phyloP scores from a whole-genome alignment of 2,113 vertebrate genomes.

The Hiodon tergisus region DNA sequence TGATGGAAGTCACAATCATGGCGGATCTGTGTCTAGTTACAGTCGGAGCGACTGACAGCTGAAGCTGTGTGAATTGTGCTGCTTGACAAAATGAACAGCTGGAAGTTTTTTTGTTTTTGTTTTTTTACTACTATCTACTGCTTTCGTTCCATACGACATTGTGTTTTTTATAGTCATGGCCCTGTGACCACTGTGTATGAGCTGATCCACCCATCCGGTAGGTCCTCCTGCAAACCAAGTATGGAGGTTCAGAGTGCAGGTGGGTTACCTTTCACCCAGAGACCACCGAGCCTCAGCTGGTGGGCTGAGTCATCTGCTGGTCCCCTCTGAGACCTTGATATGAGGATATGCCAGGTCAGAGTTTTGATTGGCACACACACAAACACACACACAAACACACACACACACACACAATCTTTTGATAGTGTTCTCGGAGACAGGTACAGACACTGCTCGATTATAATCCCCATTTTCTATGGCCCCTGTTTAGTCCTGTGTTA shows the following conservation, averaged over 20 bases:
- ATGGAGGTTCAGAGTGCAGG: slow-evolving; percentile 51
- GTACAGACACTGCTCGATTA: background rate
- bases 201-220: slow-evolving; percentile 47
- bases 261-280: slow-evolving; percentile 2
- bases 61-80: background rate
- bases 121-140: background rate
- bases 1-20: background rate
- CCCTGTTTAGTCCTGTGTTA: too few relatives aligned
- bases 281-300: slow-evolving; percentile 15
- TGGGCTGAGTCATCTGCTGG: slow-evolving; percentile 52
- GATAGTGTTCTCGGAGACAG: background rate
- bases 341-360: background rate
- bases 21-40: background rate
- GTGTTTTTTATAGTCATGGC: slow-evolving; percentile 12
- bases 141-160: slow-evolving; percentile 9
- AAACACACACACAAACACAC: background rate
- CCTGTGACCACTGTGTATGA: background rate
- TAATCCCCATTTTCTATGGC: background rate
- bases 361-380: background rate
- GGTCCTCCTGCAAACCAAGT: slow-evolving; percentile 59
- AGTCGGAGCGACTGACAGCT: background rate
- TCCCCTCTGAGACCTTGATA: slow-evolving; percentile 61
- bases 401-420: background rate
- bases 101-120: background rate
- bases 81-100: background rate